Conservation (phyloP, 2,888 invertebrate genomes). For the Catotricha subobsoleta region DNA sequence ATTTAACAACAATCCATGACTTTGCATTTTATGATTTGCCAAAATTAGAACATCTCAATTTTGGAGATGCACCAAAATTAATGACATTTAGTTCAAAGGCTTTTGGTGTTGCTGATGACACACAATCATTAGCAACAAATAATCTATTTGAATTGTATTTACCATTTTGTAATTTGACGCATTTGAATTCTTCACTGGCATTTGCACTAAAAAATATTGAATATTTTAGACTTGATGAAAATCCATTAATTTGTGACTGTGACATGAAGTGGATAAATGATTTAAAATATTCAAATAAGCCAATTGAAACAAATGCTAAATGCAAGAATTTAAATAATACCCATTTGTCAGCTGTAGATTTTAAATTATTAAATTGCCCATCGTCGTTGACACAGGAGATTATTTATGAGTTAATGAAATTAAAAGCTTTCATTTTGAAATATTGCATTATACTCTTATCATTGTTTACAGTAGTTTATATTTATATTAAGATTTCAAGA, state of each 20-base stretch:
- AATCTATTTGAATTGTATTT: slow-evolving; percentile 23
- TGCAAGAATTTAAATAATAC: too few relatives aligned
- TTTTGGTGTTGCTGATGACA: slow-evolving; percentile 25
- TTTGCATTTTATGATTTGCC: slow-evolving; percentile 17
- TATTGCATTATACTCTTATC: too few relatives aligned
- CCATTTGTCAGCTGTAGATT: too few relatives aligned
- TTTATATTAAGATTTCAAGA: too few relatives aligned
- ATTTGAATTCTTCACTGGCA: slow-evolving; percentile 27
- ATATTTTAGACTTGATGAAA: slow-evolving; percentile 37
- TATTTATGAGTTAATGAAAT: too few relatives aligned
- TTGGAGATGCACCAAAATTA: slow-evolving; percentile 23
- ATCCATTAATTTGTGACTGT: slow-evolving; percentile 44
- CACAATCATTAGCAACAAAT: slow-evolving; percentile 17
- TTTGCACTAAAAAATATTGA: slow-evolving; percentile 33
- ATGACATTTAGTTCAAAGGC: slow-evolving; percentile 20
- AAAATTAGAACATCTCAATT: slow-evolving; percentile 18
- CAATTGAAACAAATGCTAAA: slow-evolving; percentile 25
- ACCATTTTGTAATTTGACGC: slow-evolving; percentile 25
- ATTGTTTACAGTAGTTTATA: too few relatives aligned
- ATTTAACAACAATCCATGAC: slow-evolving; percentile 16
- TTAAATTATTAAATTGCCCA: too few relatives aligned
- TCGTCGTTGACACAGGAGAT: too few relatives aligned
- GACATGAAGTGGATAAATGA: slow-evolving; percentile 25
- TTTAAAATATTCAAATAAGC: too few relatives aligned
- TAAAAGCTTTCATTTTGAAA: too few relatives aligned